These are phyloP conservation scores for Bolinopsis microptera DNA, from an alignment of 37 sponge, comb jelly and placozoan genomes.

Conservation along the genomic window DNA sequence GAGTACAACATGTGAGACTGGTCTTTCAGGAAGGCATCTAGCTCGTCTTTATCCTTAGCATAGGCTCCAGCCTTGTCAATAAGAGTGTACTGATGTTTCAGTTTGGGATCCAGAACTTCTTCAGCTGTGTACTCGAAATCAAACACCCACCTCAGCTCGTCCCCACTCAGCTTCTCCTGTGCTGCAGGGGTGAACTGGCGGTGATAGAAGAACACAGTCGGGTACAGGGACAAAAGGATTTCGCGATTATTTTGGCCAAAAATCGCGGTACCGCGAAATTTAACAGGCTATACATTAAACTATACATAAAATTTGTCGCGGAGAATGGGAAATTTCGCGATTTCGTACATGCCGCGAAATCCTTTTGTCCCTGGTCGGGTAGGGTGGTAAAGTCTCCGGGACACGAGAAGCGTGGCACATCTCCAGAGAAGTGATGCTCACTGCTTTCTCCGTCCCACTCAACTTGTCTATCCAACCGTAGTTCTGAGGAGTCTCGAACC, in stretches of 20 bases:
- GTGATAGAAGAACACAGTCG: conserved; percentile 33
- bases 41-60: not conserved
- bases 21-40: not conserved
- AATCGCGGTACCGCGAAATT: too few species aligned
- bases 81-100: conserved; percentile 31
- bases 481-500: not conserved
- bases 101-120: not conserved
- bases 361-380: too few species aligned
- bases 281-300: too few species aligned
- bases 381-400: not conserved
- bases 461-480: conserved; percentile 53
- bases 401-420: not conserved
- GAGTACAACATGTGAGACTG: not conserved
- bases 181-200: conserved; percentile 10
- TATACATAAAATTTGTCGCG: too few species aligned
- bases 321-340: too few species aligned
- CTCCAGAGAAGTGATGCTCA: conserved; percentile 37
- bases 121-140: conserved; percentile 33
- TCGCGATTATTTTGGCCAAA: too few species aligned
- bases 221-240: too few species aligned
- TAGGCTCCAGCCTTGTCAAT: not conserved
- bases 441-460: not conserved
- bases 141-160: conserved; percentile 32
- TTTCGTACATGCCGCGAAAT: too few species aligned
- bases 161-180: not conserved